Evolutionary conservation across 2,113 vertebrate genomes (phyloP), one percentile per base, ranked within the genome.

Genomic region (Zeus faber): DNA sequence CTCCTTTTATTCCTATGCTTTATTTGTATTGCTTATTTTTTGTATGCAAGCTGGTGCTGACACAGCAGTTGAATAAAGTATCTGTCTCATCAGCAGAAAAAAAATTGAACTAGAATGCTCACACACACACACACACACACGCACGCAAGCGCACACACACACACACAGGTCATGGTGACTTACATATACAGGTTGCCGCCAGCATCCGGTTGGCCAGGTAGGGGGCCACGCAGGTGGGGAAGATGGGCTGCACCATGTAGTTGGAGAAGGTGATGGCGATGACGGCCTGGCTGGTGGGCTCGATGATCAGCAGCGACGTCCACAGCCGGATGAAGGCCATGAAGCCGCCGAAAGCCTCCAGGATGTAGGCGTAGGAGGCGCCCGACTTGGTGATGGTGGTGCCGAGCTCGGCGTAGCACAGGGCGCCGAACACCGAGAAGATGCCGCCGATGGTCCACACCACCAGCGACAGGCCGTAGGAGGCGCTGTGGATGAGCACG

Each of bases 261-360:
- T 94, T 95, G 80, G 94, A 93, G 80, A 96, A 94, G 3, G 94
- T 96, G 80, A 96, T 93, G 67, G 94, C 93, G 1, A 96, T 96
- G 75, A 96, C 49, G 0, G 94, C 94, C 79, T 96, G 94, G 76
- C 94, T 92, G 74, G 94, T 96, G 11, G 94, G 94, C 72, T 96
- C 93, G 0, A 94, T 96, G 87, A 96, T 94, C 57, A 96, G 87
- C 49, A 96, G 89, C 1, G 94, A 95, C 1, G 93, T 94, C 94
- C 94, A 96, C 41, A 96, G 77, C 3, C 94, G 90, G 50, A 96
- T 90, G 76, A 96, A 96, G 35, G 94, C 94, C 39, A 91, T 22
- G 55, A 96, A 89, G 5, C 87, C 87, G 2, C 94, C 94, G 0
- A 96, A 96, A 27, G 94, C 93, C 67, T 95, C 94, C 52, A 96